Evolutionary conservation across 1,140 invertebrate genomes (phyloP), one percentile per base, ranked within the genome.

Genomic region (Drosophila lacteicornis): DNA sequence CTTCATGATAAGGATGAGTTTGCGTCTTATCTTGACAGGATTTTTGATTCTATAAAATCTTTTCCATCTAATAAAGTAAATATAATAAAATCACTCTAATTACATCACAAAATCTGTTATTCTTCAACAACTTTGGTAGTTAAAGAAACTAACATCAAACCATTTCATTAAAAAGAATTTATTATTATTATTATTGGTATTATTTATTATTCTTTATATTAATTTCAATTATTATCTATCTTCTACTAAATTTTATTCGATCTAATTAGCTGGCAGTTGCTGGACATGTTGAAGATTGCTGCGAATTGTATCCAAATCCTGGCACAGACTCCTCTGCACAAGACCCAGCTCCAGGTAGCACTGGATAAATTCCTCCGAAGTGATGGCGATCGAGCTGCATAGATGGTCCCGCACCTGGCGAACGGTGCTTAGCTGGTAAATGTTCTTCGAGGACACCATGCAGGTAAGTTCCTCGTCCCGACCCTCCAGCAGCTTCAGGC

Each of bases 401-500:
- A 87, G 49, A 0, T 19, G 49, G 1, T 75, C 69, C 4, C 77
- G 58, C 5, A 87, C 68, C 7, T 49, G 30, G 6, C 75, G 45
- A 22, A 88, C 84, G 17, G 61, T 83, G 58, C 51, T 68, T 45
- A 63, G 25, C 30, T 87, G 84, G 36, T 87, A 87, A 9, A 87
- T 19, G 42, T 87, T 87, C 11, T 51, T 62, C 0, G 47, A 17
- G 30, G 84, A 46, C n/a, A 88, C 66, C 49, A 66, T 78, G 46
- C 84, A 87, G 17, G 66, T 60, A 0, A 68, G 49, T 0, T 70
- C 65, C 30, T 78, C 80, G 12, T 80, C 69, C 3, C 73, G 77
- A 43, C 68, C 53, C 27, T 84, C 70, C 1, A 87, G 33, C 0
- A 88, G 19, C 5, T 69, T 75, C 15, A 88, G 27, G 47, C 12